These are phyloP conservation scores for Colaptes auratus DNA, from an alignment of 2,113 vertebrate genomes.

Conservation along the genomic window DNA sequence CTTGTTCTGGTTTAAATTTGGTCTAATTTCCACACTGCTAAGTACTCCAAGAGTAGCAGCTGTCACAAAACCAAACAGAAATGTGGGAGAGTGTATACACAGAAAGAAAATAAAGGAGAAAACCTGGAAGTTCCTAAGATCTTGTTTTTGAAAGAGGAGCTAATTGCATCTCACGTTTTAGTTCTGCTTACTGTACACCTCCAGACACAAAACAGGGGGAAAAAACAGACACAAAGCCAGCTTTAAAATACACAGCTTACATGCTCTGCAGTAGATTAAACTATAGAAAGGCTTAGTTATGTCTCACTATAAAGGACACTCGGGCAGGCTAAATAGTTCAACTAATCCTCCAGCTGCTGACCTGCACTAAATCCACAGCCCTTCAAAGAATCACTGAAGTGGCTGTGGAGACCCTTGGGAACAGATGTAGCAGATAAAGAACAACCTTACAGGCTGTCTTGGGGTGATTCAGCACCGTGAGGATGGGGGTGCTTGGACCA, in stretches of 20 bases:
- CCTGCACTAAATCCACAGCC: neutral
- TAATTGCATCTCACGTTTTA: neutral
- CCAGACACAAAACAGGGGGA: neutral
- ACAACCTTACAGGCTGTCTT: neutral
- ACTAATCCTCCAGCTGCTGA: slow-evolving; percentile 10
- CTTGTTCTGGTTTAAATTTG: neutral
- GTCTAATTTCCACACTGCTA: neutral
- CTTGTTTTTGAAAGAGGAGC: neutral
- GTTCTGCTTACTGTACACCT: neutral
- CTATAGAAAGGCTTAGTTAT: neutral
- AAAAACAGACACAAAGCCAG: neutral
- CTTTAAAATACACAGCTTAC: neutral
- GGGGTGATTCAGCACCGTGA: neutral
- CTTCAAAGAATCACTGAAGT: neutral
- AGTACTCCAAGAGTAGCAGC: neutral
- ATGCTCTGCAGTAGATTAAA: neutral
- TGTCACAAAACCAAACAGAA: neutral
- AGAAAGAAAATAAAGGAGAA: neutral
- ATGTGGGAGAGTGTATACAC: neutral
- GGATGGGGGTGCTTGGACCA: neutral
- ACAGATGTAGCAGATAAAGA: neutral
- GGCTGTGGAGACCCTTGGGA: neutral
- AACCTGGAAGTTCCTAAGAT: neutral
- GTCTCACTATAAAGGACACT: neutral
- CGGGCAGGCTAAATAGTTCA: neutral